These are phyloP conservation scores for Physella acuta DNA, from an alignment of 1,140 invertebrate species.

Conservation along the genomic window DNA sequence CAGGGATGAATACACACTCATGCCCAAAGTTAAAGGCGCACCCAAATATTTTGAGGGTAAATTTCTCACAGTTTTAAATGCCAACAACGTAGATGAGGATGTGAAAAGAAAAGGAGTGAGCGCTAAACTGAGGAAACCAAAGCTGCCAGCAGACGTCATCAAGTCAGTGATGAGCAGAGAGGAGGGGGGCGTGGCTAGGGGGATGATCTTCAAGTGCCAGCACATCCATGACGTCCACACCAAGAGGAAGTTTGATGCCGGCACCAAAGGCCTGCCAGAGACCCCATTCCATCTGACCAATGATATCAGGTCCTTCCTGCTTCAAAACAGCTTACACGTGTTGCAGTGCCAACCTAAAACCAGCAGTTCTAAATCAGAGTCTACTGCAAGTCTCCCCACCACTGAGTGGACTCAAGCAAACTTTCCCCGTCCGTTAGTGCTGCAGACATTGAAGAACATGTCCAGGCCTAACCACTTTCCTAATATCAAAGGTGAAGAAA, in stretches of 20 bases:
- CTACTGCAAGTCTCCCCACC: slow-evolving; percentile 7
- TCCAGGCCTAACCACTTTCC: slow-evolving; percentile 37
- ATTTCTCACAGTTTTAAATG: slow-evolving; percentile 26
- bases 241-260: slow-evolving; percentile 47
- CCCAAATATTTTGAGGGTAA: slow-evolving; percentile 48
- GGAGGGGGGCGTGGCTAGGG: slow-evolving; percentile 40
- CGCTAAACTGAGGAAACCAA: slow-evolving; percentile 39
- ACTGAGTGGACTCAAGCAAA: slow-evolving; percentile 33
- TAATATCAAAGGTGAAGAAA: slow-evolving; percentile 31
- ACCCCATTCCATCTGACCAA: slow-evolving; percentile 47
- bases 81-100: slow-evolving; percentile 33
- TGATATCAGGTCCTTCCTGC: slow-evolving; percentile 48
- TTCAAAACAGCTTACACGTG: slow-evolving; percentile 34
- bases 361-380: slow-evolving; percentile 12
- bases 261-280: slow-evolving; percentile 40
- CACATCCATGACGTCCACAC: slow-evolving; percentile 51
- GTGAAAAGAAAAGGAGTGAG: slow-evolving; percentile 34
- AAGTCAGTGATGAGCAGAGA: slow-evolving; percentile 36
- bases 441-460: slow-evolving; percentile 40
- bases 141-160: slow-evolving; percentile 42
- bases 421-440: slow-evolving; percentile 37
- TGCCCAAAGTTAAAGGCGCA: slow-evolving; percentile 43
- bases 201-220: slow-evolving; percentile 51
- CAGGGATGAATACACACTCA: slow-evolving; percentile 53
- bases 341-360: slow-evolving; percentile 13